These are phyloP conservation scores for Oncorhynchus mykiss DNA, from an alignment of 2,113 vertebrate genomes.

Conservation along the genomic window DNA sequence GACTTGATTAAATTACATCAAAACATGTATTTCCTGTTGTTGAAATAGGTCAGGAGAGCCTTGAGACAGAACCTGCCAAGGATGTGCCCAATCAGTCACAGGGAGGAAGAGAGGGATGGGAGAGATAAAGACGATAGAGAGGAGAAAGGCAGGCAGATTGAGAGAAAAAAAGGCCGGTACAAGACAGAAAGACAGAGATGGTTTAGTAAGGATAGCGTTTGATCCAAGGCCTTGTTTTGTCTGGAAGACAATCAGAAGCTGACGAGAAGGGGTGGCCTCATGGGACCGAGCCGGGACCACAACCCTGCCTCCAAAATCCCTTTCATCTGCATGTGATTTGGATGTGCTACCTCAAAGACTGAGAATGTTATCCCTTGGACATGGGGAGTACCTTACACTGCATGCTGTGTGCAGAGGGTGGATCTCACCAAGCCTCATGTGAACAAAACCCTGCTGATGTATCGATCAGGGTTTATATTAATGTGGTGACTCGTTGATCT, in stretches of 20 bases:
- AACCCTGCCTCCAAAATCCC: conserved; percentile 8
- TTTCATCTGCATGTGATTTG: conserved; percentile 15
- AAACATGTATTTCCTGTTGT: background rate
- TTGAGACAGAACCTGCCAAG: background rate
- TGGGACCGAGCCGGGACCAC: conserved; percentile 1
- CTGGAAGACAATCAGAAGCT: conserved; percentile 41
- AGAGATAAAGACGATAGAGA: background rate
- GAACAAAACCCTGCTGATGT: background rate
- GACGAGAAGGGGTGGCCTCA: background rate
- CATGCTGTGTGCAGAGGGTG: background rate
- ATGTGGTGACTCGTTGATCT: background rate
- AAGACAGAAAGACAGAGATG: conserved; percentile 16
- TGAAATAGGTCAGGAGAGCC: background rate
- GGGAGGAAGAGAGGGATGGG: background rate
- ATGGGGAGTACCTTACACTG: background rate
- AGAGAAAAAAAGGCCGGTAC: conserved; percentile 23
- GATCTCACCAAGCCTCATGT: background rate
- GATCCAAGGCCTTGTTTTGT: conserved; percentile 63
- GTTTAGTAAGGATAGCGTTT: conserved; percentile 18
- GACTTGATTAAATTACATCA: background rate
- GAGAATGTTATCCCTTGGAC: background rate
- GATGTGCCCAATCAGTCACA: background rate
- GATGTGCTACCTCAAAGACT: background rate
- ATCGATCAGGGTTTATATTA: background rate
- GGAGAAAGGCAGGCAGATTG: background rate